Conservation (phyloP, 2,113 vertebrate genomes). For the Natator depressus region DNA sequence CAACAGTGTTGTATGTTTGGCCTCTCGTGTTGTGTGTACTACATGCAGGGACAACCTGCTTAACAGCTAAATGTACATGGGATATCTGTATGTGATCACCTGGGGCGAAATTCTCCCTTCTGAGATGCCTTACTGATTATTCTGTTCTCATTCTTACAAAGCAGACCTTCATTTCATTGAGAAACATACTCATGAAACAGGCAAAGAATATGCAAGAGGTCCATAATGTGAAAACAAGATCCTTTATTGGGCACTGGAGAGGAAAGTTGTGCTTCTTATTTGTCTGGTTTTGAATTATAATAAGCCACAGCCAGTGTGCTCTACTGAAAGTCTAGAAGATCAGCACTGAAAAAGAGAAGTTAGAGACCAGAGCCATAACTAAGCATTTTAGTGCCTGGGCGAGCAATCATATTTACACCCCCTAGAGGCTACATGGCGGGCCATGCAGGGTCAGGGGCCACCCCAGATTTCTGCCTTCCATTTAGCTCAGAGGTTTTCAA, state of each 20-base stretch:
- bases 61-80: accelerated
- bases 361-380: neutral
- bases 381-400: too few relatives aligned
- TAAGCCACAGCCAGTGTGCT: neutral
- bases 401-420: too few relatives aligned
- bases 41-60: neutral
- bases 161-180: neutral
- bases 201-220: neutral
- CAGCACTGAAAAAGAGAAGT: neutral
- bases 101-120: neutral
- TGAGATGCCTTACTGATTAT: neutral
- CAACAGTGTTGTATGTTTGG: neutral
- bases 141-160: neutral
- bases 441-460: too few relatives aligned
- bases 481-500: too few relatives aligned
- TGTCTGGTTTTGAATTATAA: neutral
- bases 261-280: neutral
- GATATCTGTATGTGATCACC: neutral
- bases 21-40: neutral
- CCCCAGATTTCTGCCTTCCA: too few relatives aligned
- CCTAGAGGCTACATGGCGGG: too few relatives aligned
- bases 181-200: neutral
- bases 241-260: neutral
- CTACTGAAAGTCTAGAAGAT: neutral
- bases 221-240: neutral